Conservation (phyloP, 1,140 invertebrate species). For the Trissolcus basalis region DNA sequence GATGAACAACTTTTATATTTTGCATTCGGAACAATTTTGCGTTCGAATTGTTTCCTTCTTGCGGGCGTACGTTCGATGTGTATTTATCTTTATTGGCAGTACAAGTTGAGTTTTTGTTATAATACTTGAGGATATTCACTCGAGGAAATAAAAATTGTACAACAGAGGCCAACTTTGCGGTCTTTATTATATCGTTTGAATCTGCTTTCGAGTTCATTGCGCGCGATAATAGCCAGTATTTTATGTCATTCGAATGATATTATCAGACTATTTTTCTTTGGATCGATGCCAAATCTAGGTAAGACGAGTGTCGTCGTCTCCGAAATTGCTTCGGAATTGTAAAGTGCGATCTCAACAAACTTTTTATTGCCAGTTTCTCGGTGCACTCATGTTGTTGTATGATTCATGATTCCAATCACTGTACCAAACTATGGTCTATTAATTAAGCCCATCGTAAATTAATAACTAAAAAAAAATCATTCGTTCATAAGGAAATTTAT, state of each 20-base stretch:
- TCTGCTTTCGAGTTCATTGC: constrained; percentile 66
- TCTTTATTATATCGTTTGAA: constrained; percentile 67
- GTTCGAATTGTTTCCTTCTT: neutral
- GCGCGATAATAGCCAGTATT: constrained; percentile 66
- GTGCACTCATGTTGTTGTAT: constrained; percentile 22
- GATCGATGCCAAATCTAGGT: constrained; percentile 64
- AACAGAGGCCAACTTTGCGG: constrained; percentile 59
- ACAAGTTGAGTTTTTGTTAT: constrained; percentile 29
- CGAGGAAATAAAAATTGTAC: constrained; percentile 35
- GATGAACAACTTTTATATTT: neutral
- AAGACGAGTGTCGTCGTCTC: constrained; percentile 64
- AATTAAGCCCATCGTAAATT: too few relatives aligned
- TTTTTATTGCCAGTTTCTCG: constrained; percentile 48
- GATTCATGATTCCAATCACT: constrained; percentile 18
- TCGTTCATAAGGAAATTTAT: too few relatives aligned
- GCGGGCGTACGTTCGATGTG: constrained; percentile 8
- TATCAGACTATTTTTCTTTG: constrained; percentile 64
- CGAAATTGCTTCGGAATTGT: constrained; percentile 63
- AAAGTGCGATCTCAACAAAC: constrained; percentile 57
- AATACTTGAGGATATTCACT: constrained; percentile 42
- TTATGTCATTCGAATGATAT: constrained; percentile 69
- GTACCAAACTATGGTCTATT: too few relatives aligned
- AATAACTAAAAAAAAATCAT: too few relatives aligned
- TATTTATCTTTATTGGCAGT: constrained; percentile 45
- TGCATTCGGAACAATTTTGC: neutral